Conservation (phyloP, 2,113 vertebrate genomes). For the Ivindomyrus marchei region DNA sequence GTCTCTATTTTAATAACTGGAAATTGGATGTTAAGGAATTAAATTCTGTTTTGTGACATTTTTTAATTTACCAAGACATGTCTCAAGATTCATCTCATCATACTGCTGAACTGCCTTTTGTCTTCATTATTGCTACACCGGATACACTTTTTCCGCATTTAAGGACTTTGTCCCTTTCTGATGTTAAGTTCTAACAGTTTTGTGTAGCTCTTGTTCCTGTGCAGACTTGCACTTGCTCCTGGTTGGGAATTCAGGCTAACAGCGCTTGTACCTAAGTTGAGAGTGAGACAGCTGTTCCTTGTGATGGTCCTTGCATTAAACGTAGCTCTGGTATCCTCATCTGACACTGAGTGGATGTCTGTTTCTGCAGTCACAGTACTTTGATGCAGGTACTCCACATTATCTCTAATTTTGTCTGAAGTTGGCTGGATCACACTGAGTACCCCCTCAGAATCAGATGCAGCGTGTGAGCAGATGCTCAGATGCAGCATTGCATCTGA, state of each 20-base stretch:
- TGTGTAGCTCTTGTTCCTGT: not conserved
- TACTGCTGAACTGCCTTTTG: not conserved
- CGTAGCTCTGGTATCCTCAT: not conserved
- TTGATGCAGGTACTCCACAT: not conserved
- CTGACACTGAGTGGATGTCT: not conserved
- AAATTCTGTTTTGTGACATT: not conserved
- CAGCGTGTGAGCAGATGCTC: not conserved
- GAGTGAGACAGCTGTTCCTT: not conserved
- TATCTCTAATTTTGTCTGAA: not conserved
- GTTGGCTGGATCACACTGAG: not conserved
- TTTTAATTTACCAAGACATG: not conserved
- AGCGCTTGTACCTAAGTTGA: not conserved
- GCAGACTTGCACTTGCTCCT: not conserved
- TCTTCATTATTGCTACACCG: not conserved
- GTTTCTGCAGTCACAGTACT: not conserved
- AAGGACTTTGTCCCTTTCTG: not conserved
- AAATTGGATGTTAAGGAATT: not conserved
- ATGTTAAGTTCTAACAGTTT: not conserved
- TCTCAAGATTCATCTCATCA: not conserved
- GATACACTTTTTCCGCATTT: not conserved
- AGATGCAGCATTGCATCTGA: not conserved
- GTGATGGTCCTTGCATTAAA: not conserved
- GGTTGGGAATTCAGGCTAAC: not conserved
- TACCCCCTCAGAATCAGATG: not conserved
- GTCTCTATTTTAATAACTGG: not conserved